A percentile compares a stretch with the other conserved stretches of the same genome.
Conservation (phyloP, 92 coral and sea anemone species). For the Parazoanthus darwini region DNA sequence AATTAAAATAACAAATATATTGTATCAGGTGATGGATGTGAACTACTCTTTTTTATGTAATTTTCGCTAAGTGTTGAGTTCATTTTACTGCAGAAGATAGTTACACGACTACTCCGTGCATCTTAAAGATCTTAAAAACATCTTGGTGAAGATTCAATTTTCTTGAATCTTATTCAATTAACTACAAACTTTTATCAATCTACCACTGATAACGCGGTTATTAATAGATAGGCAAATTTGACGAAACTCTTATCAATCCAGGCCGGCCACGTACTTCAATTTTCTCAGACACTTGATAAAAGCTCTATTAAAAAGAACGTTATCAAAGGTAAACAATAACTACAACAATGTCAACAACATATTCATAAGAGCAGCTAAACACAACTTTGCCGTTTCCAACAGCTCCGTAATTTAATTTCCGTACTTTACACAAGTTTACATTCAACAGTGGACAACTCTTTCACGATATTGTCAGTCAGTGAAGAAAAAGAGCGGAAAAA, state of each 20-base stretch:
- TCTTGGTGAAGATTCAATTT: neutral
- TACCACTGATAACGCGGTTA: conserved; percentile 4
- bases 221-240: neutral
- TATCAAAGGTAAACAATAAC: neutral
- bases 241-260: neutral
- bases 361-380: neutral
- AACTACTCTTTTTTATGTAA: too few species aligned
- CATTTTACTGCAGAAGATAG: too few species aligned
- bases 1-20: too few species aligned
- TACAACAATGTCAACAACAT: too few species aligned
- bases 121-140: too few species aligned
- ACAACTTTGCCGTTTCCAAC: neutral
- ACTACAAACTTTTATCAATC: conserved; percentile 1
- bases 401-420: neutral
- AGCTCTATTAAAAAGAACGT: neutral
- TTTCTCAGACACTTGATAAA: neutral
- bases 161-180: neutral
- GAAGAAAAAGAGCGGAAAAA: neutral
- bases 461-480: neutral
- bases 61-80: too few species aligned
- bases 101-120: too few species aligned
- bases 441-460: neutral
- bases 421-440: neutral
- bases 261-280: neutral
- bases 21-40: too few species aligned